These are phyloP conservation scores for Plebejus anna DNA, from an alignment of 2,888 invertebrate species.

Conservation along the genomic window DNA sequence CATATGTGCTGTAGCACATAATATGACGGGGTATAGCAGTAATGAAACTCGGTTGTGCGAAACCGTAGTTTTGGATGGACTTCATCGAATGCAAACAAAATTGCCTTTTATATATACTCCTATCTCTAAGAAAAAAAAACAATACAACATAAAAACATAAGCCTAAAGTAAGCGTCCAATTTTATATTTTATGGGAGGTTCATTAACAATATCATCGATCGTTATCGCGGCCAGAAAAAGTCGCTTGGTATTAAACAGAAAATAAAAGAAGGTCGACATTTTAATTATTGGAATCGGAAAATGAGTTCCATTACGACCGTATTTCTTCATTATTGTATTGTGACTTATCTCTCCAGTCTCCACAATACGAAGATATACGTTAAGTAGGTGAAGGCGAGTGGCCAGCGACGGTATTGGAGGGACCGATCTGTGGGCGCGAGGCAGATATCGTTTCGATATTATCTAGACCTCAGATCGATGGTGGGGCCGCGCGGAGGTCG, in stretches of 20 bases:
- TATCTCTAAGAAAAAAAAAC: no score
- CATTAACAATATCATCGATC: neutral
- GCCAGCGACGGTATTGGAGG: neutral
- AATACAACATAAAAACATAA: no score
- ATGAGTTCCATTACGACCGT: neutral
- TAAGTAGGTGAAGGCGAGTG: conserved; percentile 4
- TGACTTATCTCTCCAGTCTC: neutral
- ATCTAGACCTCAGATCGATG: conserved; percentile 23
- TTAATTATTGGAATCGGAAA: neutral
- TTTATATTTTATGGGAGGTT: neutral
- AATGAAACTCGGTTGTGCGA: no score
- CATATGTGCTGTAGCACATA: no score
- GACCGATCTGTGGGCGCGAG: neutral
- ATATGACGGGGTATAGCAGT: no score
- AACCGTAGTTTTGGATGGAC: no score
- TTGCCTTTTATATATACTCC: no score
- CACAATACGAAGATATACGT: neutral
- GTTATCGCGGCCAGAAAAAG: neutral
- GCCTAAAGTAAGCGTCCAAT: neutral
- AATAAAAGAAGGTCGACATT: neutral
- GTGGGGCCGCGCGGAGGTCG: neutral
- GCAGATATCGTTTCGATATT: conserved; percentile 7
- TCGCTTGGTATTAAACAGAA: neutral
- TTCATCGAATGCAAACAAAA: no score
- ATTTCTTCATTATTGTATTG: neutral